Percentiles rank a stretch among this genome's conserved stretches.
Conservation (phyloP, 2,888 invertebrate species). For the Macrophya annulata region DNA sequence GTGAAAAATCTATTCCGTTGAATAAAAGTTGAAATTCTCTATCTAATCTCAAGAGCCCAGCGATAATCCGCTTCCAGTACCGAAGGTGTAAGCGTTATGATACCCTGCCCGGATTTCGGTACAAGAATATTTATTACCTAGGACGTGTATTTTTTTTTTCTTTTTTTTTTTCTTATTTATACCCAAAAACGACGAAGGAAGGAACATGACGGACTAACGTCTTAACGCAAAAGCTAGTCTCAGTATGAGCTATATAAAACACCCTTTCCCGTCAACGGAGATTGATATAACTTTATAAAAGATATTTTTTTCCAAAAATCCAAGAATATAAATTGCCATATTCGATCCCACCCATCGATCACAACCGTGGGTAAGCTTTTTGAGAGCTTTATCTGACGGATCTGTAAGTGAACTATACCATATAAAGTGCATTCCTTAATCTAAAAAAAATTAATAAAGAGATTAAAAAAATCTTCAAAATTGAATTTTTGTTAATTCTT, state of each 20-base stretch:
- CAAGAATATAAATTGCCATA: neutral
- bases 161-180: neutral
- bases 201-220: neutral
- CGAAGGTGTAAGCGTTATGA: neutral
- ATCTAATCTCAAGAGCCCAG: neutral
- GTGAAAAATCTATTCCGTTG: neutral
- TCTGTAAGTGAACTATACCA: neutral
- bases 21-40: neutral
- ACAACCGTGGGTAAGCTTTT: neutral
- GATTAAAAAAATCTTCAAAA: neutral
- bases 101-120: neutral
- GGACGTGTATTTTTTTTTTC: neutral
- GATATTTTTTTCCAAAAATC: conserved; percentile 22
- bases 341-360: conserved; percentile 21
- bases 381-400: neutral
- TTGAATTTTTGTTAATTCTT: neutral
- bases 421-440: neutral
- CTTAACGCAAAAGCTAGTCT: neutral
- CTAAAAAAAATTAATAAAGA: neutral
- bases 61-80: neutral
- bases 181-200: neutral
- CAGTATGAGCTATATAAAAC: neutral
- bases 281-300: conserved; percentile 28
- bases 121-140: neutral
- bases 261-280: conserved; percentile 11